Conservation (phyloP, 2,888 invertebrate species). For the Callinectes sapidus region DNA sequence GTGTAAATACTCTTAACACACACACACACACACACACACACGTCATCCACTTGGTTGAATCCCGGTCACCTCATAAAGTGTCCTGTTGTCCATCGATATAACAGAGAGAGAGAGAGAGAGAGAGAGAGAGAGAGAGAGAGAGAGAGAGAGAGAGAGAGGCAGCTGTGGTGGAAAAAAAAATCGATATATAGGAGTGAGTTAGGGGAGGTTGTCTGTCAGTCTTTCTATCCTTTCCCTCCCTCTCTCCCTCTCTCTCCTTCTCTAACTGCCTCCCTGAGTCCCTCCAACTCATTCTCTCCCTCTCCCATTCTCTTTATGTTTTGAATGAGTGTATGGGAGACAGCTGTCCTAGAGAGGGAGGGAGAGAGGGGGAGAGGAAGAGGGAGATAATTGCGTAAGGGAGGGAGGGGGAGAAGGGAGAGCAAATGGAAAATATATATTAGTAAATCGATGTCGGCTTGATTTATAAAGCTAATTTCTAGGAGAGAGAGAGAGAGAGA, state of each 20-base stretch:
- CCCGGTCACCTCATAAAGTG: neutral
- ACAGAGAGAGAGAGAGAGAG: conserved; percentile 5
- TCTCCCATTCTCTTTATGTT: neutral
- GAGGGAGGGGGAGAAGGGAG: neutral
- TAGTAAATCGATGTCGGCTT: neutral
- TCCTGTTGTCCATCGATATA: neutral
- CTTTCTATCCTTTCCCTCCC: neutral
- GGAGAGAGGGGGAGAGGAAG: neutral
- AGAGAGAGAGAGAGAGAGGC: no score
- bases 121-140: neutral
- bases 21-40: neutral
- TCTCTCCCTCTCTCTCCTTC: neutral
- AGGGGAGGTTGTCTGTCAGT: neutral
- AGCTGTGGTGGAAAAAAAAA: no score
- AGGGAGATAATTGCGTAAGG: neutral
- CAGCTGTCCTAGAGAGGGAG: no score
- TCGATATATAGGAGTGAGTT: no score
- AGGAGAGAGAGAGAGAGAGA: no score
- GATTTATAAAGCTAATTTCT: no score
- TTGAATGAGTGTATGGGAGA: no score
- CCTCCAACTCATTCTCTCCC: neutral
- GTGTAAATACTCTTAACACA: no score
- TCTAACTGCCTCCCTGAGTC: neutral
- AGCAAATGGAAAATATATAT: neutral
- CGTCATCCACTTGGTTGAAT: neutral